These are phyloP conservation scores for Cryptocheilus praepositus DNA, from an alignment of 2,888 invertebrate genomes.

Conservation along the genomic window DNA sequence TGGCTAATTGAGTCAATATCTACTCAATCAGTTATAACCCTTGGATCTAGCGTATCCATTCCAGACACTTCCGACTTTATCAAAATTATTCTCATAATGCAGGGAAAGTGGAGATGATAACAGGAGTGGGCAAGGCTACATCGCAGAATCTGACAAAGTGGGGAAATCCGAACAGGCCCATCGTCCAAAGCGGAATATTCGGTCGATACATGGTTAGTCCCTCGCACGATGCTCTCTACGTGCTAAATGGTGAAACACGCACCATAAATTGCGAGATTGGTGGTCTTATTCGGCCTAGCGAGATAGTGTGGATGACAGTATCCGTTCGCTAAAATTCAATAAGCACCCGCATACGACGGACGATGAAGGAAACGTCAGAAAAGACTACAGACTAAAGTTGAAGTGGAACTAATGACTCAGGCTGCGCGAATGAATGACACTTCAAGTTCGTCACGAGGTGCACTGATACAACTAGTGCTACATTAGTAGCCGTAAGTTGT, in stretches of 20 bases:
- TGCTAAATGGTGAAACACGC: constrained; percentile 83
- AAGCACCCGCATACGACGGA: constrained; percentile 69
- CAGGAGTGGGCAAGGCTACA: constrained; percentile 82
- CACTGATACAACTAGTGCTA: no score
- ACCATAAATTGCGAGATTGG: constrained; percentile 86
- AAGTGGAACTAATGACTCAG: no score
- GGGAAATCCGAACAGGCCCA: constrained; percentile 81
- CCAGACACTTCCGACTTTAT: no score
- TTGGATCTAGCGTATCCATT: no score
- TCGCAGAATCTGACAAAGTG: constrained; percentile 78
- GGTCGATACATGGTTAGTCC: constrained; percentile 85
- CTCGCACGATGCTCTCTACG: constrained; percentile 82
- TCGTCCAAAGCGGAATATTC: constrained; percentile 82
- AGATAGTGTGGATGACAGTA: constrained; percentile 81
- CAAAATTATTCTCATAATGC: background rate
- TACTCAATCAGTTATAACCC: background rate
- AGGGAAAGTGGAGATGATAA: constrained; percentile 87
- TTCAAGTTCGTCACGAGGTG: no score
- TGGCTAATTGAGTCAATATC: background rate
- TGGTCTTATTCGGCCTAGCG: constrained; percentile 80
- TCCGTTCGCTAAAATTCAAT: constrained; percentile 68
- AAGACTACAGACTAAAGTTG: no score
- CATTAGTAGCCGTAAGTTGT: no score
- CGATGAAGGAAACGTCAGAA: constrained; percentile 25
- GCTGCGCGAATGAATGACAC: no score